Conservation (phyloP, 1,140 invertebrate species). For the Temnothorax nylanderi region DNA sequence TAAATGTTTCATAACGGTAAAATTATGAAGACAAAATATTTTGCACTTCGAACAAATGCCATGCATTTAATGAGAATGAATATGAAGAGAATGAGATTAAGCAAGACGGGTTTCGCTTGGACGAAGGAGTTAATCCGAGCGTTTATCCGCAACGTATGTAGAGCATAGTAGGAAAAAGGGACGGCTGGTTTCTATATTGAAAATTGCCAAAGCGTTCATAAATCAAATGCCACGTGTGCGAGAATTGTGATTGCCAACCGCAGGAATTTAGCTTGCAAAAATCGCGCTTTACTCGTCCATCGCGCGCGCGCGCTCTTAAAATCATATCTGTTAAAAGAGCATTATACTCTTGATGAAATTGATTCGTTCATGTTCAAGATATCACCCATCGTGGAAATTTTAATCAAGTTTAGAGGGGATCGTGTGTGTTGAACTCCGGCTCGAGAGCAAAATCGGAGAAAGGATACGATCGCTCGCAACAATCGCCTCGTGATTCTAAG, state of each 20-base stretch:
- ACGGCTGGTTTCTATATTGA: constrained; percentile 68
- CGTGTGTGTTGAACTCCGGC: background rate
- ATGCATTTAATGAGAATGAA: constrained; percentile 22
- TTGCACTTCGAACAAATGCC: background rate
- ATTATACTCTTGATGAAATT: background rate
- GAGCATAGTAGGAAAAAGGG: constrained; percentile 66
- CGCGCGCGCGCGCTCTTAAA: background rate
- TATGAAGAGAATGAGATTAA: constrained; percentile 50
- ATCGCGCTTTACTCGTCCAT: background rate
- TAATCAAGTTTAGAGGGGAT: background rate
- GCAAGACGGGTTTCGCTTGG: constrained; percentile 63
- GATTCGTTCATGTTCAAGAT: background rate
- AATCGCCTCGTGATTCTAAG: constrained; percentile 8
- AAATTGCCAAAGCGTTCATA: constrained; percentile 68
- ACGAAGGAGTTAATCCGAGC: constrained; percentile 56
- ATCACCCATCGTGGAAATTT: background rate
- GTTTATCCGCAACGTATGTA: constrained; percentile 61
- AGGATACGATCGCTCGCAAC: constrained; percentile 24
- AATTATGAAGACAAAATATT: background rate
- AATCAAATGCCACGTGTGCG: constrained; percentile 71
- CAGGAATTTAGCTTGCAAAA: background rate
- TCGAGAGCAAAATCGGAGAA: background rate
- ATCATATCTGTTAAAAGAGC: background rate
- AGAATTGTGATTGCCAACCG: constrained; percentile 60
- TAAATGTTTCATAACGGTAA: background rate